A percentile compares a stretch with the other conserved stretches of the same genome.
Conservation (phyloP, 2,888 invertebrate genomes). For the Dasypogon diadema region DNA sequence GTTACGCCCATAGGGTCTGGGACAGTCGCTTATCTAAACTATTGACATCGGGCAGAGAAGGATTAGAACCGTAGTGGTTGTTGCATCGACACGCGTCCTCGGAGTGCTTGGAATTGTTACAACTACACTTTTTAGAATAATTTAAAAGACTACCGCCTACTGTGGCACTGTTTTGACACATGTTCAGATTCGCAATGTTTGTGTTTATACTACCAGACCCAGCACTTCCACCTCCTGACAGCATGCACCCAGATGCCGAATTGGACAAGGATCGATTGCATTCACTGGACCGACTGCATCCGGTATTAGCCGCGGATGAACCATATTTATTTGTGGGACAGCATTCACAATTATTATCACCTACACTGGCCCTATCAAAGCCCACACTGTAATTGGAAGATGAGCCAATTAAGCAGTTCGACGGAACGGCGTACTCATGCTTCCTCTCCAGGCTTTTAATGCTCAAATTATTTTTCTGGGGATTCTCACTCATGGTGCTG, state of each 20-base stretch:
- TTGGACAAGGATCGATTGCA: conserved; percentile 51
- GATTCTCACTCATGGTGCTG: conserved; percentile 16
- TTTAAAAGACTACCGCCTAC: conserved; percentile 30
- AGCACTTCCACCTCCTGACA: conserved; percentile 59
- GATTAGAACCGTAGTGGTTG: conserved; percentile 51
- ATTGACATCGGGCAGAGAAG: conserved; percentile 50
- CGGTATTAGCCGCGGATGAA: conserved; percentile 42
- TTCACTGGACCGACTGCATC: conserved; percentile 49
- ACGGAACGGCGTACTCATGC: conserved; percentile 68
- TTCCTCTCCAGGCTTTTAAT: conserved; percentile 61
- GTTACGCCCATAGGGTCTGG: conserved; percentile 55
- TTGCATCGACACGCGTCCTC: conserved; percentile 49
- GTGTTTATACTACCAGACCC: conserved; percentile 28
- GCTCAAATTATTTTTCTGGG: conserved; percentile 52
- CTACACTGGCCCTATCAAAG: conserved; percentile 11
- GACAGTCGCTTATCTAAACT: conserved; percentile 52
- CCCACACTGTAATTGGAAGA: conserved; percentile 51
- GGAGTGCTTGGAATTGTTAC: conserved; percentile 41
- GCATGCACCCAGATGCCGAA: conserved; percentile 44
- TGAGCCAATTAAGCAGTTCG: conserved; percentile 58
- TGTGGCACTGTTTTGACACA: conserved; percentile 33
- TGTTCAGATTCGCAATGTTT: conserved; percentile 33
- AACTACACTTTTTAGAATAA: conserved; percentile 49
- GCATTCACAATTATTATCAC: conserved; percentile 50
- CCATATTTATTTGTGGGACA: conserved; percentile 47